These are phyloP conservation scores for Tubulanus polymorphus DNA, from an alignment of 2,888 invertebrate species.

Conservation along the genomic window DNA sequence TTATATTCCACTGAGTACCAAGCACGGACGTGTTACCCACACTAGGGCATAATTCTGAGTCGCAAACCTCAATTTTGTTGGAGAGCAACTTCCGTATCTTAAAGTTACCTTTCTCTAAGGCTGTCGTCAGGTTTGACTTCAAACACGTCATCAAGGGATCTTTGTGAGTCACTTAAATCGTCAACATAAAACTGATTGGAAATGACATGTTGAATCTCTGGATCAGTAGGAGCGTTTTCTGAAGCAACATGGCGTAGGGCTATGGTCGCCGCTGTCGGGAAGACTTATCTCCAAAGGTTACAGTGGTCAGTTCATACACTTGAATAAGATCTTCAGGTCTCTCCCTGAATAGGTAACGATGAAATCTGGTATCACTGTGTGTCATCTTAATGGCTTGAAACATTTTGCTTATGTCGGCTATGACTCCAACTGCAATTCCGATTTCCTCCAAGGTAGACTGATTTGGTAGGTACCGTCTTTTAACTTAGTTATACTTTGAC, in stretches of 20 bases:
- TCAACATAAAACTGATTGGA: not conserved
- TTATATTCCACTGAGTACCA: slow-evolving; percentile 6
- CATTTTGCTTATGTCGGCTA: not conserved
- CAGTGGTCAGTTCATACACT: slow-evolving; percentile 9
- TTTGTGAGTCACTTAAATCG: slow-evolving; percentile 3
- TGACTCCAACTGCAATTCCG: not conserved
- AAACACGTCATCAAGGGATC: not conserved
- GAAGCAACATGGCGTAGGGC: slow-evolving; percentile 2
- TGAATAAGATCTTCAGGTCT: slow-evolving; percentile 4
- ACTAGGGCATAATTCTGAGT: not conserved
- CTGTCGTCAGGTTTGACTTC: slow-evolving; percentile 3
- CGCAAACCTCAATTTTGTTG: slow-evolving; percentile 2
- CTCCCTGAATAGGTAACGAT: slow-evolving; percentile 2
- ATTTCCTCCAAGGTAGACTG: slow-evolving; percentile 7
- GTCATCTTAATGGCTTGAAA: not conserved
- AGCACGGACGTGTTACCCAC: slow-evolving; percentile 3
- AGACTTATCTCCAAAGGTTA: slow-evolving; percentile 8
- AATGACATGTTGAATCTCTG: not conserved
- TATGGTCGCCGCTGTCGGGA: slow-evolving; percentile 6
- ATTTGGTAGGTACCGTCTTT: slow-evolving; percentile 8
- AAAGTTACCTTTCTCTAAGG: slow-evolving; percentile 2
- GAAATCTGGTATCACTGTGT: slow-evolving; percentile 2
- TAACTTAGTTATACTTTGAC: slow-evolving; percentile 1
- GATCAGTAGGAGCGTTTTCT: slow-evolving; percentile 2
- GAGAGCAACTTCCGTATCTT: slow-evolving; percentile 6